Conservation (phyloP, 2,113 vertebrate species). For the Pycnonotus jocosus region DNA sequence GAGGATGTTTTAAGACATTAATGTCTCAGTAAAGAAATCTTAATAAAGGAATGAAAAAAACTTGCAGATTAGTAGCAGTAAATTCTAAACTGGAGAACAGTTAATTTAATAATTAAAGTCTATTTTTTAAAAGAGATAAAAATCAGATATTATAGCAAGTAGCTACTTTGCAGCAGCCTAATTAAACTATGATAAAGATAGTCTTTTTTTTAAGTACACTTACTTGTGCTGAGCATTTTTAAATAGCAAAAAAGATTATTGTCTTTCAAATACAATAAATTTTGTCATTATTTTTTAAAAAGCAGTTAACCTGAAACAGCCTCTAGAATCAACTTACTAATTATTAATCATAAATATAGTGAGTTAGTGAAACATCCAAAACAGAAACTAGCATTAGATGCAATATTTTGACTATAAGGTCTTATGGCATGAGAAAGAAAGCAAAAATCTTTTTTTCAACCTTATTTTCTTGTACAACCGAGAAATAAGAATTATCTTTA, state of each 20-base stretch:
- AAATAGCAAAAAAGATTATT: conserved; percentile 13
- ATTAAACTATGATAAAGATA: conserved; percentile 14
- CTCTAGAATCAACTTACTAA: background rate
- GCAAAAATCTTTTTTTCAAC: background rate
- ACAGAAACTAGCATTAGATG: background rate
- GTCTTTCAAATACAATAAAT: background rate
- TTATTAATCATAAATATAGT: conserved; percentile 2
- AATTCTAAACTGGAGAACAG: background rate
- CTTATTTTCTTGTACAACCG: background rate
- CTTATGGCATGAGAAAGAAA: background rate
- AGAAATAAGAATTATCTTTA: background rate
- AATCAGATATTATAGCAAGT: background rate
- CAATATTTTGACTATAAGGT: background rate
- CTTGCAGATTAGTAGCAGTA: background rate
- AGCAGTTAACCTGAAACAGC: background rate
- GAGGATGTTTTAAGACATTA: background rate
- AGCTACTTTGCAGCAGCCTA: background rate
- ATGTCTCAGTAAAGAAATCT: background rate
- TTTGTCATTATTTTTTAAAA: background rate
- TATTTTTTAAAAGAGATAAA: background rate
- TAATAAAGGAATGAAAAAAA: background rate
- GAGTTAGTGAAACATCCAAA: background rate
- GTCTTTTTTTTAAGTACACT: background rate
- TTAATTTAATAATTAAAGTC: background rate
- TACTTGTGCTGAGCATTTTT: background rate